Evolutionary conservation across 2,888 invertebrate genomes (phyloP).

Genomic region (Perdita meconis): DNA sequence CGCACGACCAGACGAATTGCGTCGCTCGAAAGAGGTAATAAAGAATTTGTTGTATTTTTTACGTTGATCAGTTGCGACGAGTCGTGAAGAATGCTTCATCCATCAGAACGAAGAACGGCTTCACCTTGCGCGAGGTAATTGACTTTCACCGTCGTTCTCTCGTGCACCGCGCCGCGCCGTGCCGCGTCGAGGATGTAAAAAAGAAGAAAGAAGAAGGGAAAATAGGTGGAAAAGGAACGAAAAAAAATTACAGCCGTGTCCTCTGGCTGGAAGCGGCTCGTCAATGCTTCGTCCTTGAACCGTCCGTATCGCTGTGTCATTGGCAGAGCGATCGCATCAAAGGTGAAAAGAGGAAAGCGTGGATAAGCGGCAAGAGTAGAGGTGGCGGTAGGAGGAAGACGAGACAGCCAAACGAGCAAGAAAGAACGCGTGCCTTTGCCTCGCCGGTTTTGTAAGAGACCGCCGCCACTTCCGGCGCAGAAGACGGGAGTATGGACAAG

Average conservation of each 20-base stretch:
- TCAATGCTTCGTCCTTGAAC: slow-evolving; percentile 65
- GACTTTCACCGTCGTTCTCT: slow-evolving; percentile 55
- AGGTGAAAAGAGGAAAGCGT: slow-evolving; percentile 33
- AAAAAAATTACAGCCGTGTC: slow-evolving; percentile 36
- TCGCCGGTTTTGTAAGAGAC: slow-evolving; percentile 66
- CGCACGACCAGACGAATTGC: too few species aligned
- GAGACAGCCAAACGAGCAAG: slow-evolving; percentile 16
- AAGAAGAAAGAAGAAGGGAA: neutral
- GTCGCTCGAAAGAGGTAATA: too few species aligned
- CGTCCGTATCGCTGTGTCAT: slow-evolving; percentile 58
- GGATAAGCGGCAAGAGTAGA: neutral
- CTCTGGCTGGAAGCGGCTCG: slow-evolving; percentile 27
- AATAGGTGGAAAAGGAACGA: neutral
- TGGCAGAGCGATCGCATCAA: slow-evolving; percentile 46
- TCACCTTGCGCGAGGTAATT: slow-evolving; percentile 50
- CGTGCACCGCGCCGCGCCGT: slow-evolving; percentile 11
- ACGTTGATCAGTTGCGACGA: neutral
- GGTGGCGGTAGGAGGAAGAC: neutral
- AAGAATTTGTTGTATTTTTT: slow-evolving; percentile 2
- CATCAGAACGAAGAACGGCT: neutral
- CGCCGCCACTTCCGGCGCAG: slow-evolving; percentile 71
- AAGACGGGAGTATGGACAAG: slow-evolving; percentile 62
- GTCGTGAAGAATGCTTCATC: neutral
- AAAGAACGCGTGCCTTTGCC: slow-evolving; percentile 24
- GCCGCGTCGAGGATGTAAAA: neutral